Conservation (phyloP, 2,113 vertebrate genomes). For the Sebastes schlegelii region DNA sequence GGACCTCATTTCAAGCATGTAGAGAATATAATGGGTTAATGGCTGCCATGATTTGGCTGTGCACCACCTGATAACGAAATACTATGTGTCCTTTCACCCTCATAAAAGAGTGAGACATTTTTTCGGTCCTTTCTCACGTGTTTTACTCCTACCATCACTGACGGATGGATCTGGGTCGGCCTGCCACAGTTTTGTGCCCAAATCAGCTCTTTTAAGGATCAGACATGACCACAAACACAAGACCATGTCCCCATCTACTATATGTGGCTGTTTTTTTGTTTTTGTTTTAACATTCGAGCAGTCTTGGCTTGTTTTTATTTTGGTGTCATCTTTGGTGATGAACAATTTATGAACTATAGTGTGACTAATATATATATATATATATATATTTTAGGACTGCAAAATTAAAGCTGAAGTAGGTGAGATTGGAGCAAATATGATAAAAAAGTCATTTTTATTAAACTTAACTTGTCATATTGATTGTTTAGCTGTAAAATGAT, state of each 20-base stretch:
- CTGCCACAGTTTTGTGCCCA: conserved; percentile 19
- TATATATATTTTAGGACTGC: too few species aligned
- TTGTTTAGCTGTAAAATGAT: too few species aligned
- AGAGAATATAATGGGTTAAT: background rate
- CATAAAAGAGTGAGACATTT: background rate
- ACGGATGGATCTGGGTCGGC: conserved; percentile 32
- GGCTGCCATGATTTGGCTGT: background rate
- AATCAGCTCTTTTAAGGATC: conserved; percentile 41
- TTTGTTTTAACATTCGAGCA: background rate
- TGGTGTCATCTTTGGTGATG: background rate
- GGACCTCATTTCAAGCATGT: background rate
- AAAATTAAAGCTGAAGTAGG: too few species aligned
- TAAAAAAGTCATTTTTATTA: too few species aligned
- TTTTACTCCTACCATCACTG: background rate
- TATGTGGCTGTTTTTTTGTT: background rate
- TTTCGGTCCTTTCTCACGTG: background rate
- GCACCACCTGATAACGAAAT: background rate
- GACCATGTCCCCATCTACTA: background rate
- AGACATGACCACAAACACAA: background rate
- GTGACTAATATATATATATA: background rate
- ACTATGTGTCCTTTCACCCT: background rate
- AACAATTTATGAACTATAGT: background rate
- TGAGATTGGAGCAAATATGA: too few species aligned
- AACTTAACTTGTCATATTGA: too few species aligned
- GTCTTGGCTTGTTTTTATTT: background rate